A percentile compares a stretch with the other conserved stretches of the same genome.
phyloP scores from a whole-genome alignment of 2,113 vertebrate species.

The Pterocles orientalis region DNA sequence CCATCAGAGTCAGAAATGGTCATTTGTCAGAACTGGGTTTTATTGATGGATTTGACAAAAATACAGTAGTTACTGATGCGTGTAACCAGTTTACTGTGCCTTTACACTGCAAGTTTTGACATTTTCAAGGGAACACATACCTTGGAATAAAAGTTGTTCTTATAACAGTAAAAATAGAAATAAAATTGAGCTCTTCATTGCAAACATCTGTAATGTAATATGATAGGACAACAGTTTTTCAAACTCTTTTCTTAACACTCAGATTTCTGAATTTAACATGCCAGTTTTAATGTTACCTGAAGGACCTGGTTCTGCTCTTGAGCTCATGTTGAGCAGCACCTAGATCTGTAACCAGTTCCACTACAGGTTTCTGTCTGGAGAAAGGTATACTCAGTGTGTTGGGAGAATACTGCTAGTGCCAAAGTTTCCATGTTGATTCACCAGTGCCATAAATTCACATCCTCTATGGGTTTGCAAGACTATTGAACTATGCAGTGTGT shows the following conservation, averaged over 20 bases:
- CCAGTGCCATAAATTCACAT: background rate
- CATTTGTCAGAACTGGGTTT: background rate
- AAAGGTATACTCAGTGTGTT: background rate
- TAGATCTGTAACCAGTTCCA: background rate
- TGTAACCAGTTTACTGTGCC: background rate
- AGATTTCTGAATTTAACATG: background rate
- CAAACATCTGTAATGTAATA: background rate
- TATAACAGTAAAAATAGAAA: background rate
- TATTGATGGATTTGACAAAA: background rate
- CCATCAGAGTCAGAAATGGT: background rate
- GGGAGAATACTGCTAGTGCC: background rate
- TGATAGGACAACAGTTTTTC: background rate
- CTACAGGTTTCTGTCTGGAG: background rate
- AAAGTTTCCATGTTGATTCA: background rate
- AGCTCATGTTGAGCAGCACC: background rate
- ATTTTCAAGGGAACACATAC: background rate
- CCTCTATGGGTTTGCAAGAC: background rate
- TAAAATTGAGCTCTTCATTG: background rate
- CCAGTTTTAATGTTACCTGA: background rate
- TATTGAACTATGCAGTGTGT: background rate
- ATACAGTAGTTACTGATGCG: fast-evolving
- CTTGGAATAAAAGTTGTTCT: background rate
- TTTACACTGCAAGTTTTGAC: background rate
- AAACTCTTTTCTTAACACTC: background rate
- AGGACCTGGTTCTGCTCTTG: background rate